Evolutionary conservation across 2,113 vertebrate species (phyloP).

Genomic region (Coturnix japonica): DNA sequence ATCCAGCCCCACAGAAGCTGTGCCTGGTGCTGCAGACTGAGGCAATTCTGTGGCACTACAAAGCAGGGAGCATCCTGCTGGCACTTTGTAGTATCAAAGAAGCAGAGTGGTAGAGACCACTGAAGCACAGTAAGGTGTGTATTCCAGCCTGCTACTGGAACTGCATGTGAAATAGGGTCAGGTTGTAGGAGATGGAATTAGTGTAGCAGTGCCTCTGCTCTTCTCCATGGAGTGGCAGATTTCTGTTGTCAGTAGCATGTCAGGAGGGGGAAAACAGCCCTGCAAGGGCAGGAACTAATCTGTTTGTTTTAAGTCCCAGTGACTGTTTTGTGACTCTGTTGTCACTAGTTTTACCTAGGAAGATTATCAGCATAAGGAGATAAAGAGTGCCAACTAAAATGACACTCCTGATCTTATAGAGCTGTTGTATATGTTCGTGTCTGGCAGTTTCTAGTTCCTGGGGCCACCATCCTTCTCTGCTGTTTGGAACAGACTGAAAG

Average conservation of each 20-base stretch:
- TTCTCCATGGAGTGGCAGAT: background rate
- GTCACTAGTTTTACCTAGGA: background rate
- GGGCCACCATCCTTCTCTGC: background rate
- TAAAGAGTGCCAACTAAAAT: background rate
- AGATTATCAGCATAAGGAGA: background rate
- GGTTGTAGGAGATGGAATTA: background rate
- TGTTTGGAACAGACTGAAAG: background rate
- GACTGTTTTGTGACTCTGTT: background rate
- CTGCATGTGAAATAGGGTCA: background rate
- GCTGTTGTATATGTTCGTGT: rapidly evolving
- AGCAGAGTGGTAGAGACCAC: background rate
- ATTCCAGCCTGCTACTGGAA: background rate
- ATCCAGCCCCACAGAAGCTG: background rate
- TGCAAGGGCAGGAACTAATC: background rate
- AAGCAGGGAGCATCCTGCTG: background rate
- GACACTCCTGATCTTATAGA: background rate
- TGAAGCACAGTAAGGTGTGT: background rate
- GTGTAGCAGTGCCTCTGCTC: background rate
- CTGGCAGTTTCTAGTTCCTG: background rate
- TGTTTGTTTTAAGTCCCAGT: background rate
- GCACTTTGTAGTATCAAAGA: background rate
- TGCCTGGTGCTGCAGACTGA: background rate
- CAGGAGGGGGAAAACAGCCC: background rate
- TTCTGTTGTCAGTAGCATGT: background rate
- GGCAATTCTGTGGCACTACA: background rate